Percentiles rank a stretch among this genome's conserved stretches.
These are phyloP conservation scores for Campoplex capitator DNA, from an alignment of 2,888 invertebrate genomes.

Conservation along the genomic window DNA sequence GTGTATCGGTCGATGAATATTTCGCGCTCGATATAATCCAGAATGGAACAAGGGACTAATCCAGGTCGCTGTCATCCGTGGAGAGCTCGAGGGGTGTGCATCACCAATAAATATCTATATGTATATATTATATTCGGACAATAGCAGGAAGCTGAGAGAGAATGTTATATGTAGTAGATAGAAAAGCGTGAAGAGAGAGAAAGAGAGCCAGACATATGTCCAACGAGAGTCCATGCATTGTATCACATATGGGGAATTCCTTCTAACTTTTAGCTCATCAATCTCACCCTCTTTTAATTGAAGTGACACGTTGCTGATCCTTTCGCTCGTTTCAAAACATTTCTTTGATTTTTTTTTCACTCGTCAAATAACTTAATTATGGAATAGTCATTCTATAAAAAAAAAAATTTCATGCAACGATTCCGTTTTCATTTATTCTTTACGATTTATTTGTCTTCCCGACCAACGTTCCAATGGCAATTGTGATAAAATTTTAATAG, in stretches of 20 bases:
- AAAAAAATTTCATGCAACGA: too few species aligned
- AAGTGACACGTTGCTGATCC: not conserved
- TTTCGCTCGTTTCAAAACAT: not conserved
- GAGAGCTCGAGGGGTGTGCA: slow-evolving; percentile 44
- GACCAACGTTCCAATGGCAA: not conserved
- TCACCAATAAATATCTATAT: slow-evolving; percentile 13
- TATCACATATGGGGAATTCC: slow-evolving; percentile 18
- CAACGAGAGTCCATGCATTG: slow-evolving; percentile 44
- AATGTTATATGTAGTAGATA: slow-evolving; percentile 7
- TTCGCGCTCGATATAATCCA: slow-evolving; percentile 84
- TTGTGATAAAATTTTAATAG: not conserved
- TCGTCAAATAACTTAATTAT: not conserved
- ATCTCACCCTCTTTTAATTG: not conserved
- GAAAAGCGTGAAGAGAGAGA: slow-evolving; percentile 22
- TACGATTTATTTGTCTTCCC: not conserved
- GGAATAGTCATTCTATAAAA: not conserved
- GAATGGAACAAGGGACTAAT: slow-evolving; percentile 82
- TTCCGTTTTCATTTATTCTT: not conserved
- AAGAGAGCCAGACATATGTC: slow-evolving; percentile 22
- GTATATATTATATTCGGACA: slow-evolving; percentile 31
- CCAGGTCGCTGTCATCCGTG: slow-evolving; percentile 78
- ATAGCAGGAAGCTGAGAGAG: slow-evolving; percentile 49
- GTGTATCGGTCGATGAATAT: slow-evolving; percentile 79
- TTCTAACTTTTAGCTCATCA: not conserved
- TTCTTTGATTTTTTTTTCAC: not conserved